Evolutionary conservation across 2,888 invertebrate species (phyloP), one percentile per base, ranked within the genome.

Genomic region (Drosophila longiperda): DNA sequence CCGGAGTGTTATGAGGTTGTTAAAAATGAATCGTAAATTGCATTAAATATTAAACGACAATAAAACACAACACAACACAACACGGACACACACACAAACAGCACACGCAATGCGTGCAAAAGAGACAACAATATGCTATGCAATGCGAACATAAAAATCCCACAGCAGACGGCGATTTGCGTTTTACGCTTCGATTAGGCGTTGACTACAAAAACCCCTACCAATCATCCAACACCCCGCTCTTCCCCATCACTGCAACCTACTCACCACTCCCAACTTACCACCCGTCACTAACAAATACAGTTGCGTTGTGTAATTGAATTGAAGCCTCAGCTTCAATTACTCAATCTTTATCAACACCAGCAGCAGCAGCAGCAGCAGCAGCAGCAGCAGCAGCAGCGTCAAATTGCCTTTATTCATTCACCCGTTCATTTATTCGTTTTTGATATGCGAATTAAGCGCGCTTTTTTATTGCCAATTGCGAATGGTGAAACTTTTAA

Each of bases 11-110:
- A 83, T 83, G 89, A 84, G 89, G 84, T 75, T 85, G 88, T 85
- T 87, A 85, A 85, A 85, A 89, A 87, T 85, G 89, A 89, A 84
- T 85, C 84, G 88, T 85, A 85, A 85, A 85, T 85, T 89, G 88
- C 84, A 85, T 85, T 85, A 85, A 85, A 85, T 85, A 85, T 85
- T 85, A 85, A 85, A 89, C 89, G 87, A 89, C 89, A 89, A 89
- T 89, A 85, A 84, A 84, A 83, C 8, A 38, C 12, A 45, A 36
- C n/a, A 23, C 45, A 45, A 45, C 40, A 40, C n/a, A 40, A 40
- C 40, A 59, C 53, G 23, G 1, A 29, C 63, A 58, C 20, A 49
- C 66, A 60, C n/a, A 55, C 20, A 32, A 23, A 42, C 33, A 34
- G 33, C 33, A 34, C 33, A 34, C 26, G 52, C n/a, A 52, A 0